Evolutionary conservation across 2,113 vertebrate species (phyloP).

Genomic region (Mesembrinibis cayennensis): DNA sequence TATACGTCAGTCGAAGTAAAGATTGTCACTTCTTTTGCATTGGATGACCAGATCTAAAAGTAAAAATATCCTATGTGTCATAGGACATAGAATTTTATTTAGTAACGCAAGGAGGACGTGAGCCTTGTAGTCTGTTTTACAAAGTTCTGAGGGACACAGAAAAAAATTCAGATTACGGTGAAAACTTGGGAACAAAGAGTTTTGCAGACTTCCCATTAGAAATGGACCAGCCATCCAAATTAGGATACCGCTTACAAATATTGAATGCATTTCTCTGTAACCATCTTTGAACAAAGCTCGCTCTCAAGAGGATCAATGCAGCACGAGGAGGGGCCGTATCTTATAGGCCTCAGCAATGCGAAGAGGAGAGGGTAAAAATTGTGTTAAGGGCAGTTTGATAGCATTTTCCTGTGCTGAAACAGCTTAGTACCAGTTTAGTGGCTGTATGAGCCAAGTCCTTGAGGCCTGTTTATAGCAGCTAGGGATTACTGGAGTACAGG

Average conservation of each 20-base stretch:
- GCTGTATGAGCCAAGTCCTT: not conserved
- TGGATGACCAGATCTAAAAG: not conserved
- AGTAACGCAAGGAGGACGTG: not conserved
- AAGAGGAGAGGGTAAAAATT: not conserved
- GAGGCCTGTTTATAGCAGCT: not conserved
- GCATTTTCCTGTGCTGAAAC: not conserved
- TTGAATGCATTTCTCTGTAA: not conserved
- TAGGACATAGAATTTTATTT: not conserved
- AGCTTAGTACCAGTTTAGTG: not conserved
- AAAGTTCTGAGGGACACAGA: not conserved
- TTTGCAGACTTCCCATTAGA: not conserved
- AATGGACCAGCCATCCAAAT: not conserved
- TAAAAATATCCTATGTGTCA: not conserved
- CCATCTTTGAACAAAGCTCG: not conserved
- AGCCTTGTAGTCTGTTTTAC: not conserved
- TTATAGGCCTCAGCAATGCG: not conserved
- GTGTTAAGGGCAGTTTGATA: not conserved
- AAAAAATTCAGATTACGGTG: not conserved
- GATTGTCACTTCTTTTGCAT: not conserved
- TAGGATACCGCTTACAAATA: not conserved
- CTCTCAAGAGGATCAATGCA: not conserved
- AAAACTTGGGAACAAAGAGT: not conserved
- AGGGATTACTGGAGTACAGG: not conserved
- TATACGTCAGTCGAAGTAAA: not conserved
- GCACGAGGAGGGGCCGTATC: not conserved